A percentile compares a stretch with the other conserved stretches of the same genome.
Conservation (phyloP, 2,888 invertebrate genomes). For the Cinara cedri region DNA sequence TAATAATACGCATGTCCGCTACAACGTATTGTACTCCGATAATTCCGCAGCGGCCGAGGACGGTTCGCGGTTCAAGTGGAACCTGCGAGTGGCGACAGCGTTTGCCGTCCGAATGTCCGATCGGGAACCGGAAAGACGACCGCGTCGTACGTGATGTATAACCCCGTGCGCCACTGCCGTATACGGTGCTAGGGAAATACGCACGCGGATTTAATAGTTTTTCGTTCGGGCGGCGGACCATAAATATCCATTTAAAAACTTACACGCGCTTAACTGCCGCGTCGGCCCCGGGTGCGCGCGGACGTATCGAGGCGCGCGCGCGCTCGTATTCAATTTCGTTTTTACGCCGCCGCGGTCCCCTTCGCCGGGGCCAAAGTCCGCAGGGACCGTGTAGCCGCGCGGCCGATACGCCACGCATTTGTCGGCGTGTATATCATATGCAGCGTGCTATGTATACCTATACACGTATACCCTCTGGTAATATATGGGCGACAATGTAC, state of each 20-base stretch:
- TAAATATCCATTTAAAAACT: slow-evolving; percentile 46
- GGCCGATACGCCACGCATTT: background rate
- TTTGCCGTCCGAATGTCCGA: too few species aligned
- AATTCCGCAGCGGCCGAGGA: too few species aligned
- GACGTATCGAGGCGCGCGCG: background rate
- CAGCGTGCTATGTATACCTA: background rate
- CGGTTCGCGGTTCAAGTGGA: too few species aligned
- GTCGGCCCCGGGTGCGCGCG: background rate
- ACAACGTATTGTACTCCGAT: too few species aligned
- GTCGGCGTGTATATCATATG: too few species aligned
- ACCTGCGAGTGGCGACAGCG: too few species aligned
- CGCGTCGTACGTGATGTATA: too few species aligned
- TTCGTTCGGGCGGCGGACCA: slow-evolving; percentile 4
- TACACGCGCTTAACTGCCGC: slow-evolving; percentile 16
- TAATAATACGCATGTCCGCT: too few species aligned
- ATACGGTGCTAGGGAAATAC: too few species aligned
- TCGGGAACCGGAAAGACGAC: too few species aligned
- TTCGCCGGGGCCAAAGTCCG: background rate
- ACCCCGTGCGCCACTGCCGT: too few species aligned
- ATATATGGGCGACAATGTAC: background rate
- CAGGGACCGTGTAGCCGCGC: background rate
- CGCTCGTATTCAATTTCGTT: slow-evolving; percentile 46
- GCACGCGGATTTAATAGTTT: slow-evolving; percentile 11
- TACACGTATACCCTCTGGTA: background rate
- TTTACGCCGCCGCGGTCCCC: slow-evolving; percentile 33